Evolutionary conservation across 2,797 vertebrate species (phyloP).

Genomic region (Psittacula derbiana): DNA sequence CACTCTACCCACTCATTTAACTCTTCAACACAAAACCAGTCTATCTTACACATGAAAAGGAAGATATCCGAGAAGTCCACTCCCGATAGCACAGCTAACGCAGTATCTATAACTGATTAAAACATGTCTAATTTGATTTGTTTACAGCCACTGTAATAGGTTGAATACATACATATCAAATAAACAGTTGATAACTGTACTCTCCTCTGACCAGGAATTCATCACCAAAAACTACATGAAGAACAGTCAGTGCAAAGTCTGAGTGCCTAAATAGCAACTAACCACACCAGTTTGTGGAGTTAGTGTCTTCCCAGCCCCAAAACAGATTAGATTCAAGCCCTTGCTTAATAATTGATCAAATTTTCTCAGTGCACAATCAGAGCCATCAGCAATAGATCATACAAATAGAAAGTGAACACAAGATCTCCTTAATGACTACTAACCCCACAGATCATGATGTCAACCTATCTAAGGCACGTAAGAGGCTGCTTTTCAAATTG

Average conservation of each 20-base stretch:
- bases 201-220: not conserved
- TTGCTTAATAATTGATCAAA: conserved; percentile 40
- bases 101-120: not conserved
- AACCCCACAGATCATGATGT: not conserved
- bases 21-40: not conserved
- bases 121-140: not conserved
- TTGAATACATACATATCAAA: not conserved
- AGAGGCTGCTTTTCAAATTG: not conserved
- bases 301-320: not conserved
- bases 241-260: not conserved
- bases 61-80: not conserved
- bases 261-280: not conserved
- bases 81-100: not conserved
- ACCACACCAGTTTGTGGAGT: not conserved
- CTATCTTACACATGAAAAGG: not conserved
- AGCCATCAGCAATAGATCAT: not conserved
- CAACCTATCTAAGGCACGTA: not conserved
- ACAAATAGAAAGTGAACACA: not conserved
- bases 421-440: not conserved
- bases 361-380: not conserved
- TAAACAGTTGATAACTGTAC: not conserved
- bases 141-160: not conserved
- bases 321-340: not conserved
- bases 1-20: not conserved
- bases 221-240: not conserved